A percentile compares a stretch with the other conserved stretches of the same genome.
Evolutionary conservation across 2,113 vertebrate species (phyloP).

Genomic region (Chrysochloris asiatica): DNA sequence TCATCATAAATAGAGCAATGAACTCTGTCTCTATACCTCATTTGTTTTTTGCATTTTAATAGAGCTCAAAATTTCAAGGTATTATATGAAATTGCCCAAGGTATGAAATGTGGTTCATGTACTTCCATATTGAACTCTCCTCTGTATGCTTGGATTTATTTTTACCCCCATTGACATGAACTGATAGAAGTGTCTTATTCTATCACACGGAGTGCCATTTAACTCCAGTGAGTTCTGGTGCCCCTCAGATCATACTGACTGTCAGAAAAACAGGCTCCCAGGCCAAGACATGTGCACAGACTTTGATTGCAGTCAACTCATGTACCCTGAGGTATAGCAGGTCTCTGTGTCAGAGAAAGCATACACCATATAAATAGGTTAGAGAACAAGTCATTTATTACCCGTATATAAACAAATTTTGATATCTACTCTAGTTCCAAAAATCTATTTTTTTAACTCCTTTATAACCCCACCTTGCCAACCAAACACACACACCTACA

Average conservation of each 20-base stretch:
- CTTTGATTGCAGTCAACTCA: constrained; percentile 29
- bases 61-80: constrained; percentile 51
- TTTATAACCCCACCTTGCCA: neutral
- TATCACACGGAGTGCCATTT: constrained; percentile 32
- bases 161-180: constrained; percentile 5
- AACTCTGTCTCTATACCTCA: constrained; percentile 50
- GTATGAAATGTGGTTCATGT: constrained; percentile 39
- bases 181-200: constrained; percentile 48
- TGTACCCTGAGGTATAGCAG: neutral
- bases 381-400: constrained; percentile 53
- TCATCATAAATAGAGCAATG: constrained; percentile 18
- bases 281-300: neutral
- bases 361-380: neutral
- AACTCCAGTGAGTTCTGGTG: constrained; percentile 50
- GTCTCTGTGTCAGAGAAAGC: constrained; percentile 28
- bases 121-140: constrained; percentile 6
- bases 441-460: constrained; percentile 9
- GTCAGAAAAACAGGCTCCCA: constrained; percentile 32
- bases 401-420: constrained; percentile 10
- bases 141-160: constrained; percentile 46
- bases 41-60: constrained; percentile 68
- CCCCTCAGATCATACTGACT: constrained; percentile 22
- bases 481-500: neutral
- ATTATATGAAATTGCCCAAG: constrained; percentile 13
- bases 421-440: constrained; percentile 20